Conservation (phyloP, 1,140 invertebrate species). For the Reticulitermes speratus region DNA sequence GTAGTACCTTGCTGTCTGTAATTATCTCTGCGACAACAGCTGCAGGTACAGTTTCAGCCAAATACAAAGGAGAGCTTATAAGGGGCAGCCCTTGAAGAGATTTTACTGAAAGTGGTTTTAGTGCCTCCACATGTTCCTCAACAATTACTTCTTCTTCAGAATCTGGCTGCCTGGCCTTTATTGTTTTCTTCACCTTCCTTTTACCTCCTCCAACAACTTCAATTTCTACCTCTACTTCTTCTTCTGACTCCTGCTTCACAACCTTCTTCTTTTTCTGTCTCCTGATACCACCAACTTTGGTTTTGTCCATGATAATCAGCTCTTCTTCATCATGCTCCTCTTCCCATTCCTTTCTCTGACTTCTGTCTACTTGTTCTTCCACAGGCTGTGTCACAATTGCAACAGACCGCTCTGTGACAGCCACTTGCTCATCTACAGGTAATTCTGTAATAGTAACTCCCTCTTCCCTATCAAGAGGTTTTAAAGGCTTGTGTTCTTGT, state of each 20-base stretch:
- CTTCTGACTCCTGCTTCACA: conserved; percentile 40
- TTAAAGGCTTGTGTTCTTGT: conserved; percentile 34
- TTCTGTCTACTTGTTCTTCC: conserved; percentile 32
- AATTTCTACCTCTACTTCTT: conserved; percentile 41
- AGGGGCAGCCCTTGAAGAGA: conserved; percentile 40
- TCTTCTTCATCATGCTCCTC: conserved; percentile 45
- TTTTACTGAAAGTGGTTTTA: conserved; percentile 36
- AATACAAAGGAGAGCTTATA: conserved; percentile 36
- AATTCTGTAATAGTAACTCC: conserved; percentile 46
- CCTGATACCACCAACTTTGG: conserved; percentile 41
- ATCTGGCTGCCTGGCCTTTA: conserved; percentile 41
- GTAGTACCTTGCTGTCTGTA: conserved; percentile 26
- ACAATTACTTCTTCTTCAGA: conserved; percentile 45
- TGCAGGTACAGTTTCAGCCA: conserved; percentile 40
- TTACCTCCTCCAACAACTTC: conserved; percentile 38
- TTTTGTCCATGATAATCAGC: conserved; percentile 46
- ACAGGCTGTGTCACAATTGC: conserved; percentile 39
- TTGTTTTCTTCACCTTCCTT: conserved; percentile 41
- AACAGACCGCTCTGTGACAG: conserved; percentile 34
- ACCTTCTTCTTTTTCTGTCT: conserved; percentile 39
- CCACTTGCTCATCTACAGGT: conserved; percentile 38
- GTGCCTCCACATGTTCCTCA: conserved; percentile 42
- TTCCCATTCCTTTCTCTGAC: conserved; percentile 37
- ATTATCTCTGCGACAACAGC: conserved; percentile 38
- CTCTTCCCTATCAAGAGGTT: conserved; percentile 37